Percentiles rank a stretch among this genome's conserved stretches.
Conservation (phyloP, 2,888 invertebrate genomes). For the Drymonia ruficornis region DNA sequence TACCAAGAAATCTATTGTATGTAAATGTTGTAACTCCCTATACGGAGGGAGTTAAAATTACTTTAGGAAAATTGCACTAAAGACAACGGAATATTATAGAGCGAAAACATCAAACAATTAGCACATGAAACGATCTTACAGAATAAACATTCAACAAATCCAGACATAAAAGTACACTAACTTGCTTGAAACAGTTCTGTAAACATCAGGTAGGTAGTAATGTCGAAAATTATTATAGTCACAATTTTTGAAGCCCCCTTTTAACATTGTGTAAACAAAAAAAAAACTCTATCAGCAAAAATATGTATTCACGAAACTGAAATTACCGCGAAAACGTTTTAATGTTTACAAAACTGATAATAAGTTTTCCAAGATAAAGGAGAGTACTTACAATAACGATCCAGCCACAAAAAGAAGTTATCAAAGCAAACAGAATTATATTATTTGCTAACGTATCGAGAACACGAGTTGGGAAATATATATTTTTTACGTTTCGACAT, state of each 20-base stretch:
- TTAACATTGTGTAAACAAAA: too few relatives aligned
- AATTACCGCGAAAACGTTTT: slow-evolving; percentile 25
- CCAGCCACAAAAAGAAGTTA: slow-evolving; percentile 23
- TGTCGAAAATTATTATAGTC: too few relatives aligned
- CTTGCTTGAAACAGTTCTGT: too few relatives aligned
- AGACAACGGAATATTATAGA: too few relatives aligned
- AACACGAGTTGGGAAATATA: slow-evolving; percentile 17
- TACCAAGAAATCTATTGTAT: slow-evolving; percentile 20
- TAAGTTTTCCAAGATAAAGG: slow-evolving; percentile 24
- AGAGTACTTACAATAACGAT: slow-evolving; percentile 30
- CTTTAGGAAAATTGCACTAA: too few relatives aligned
- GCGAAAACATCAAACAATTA: too few relatives aligned
- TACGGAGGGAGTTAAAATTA: background rate
- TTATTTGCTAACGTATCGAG: slow-evolving; percentile 27
- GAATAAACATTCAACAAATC: background rate
- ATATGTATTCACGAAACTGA: slow-evolving; percentile 4
- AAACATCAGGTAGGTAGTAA: too few relatives aligned
- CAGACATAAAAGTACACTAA: background rate
- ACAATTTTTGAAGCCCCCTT: too few relatives aligned
- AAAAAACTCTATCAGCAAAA: too few relatives aligned
- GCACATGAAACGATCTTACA: too few relatives aligned
- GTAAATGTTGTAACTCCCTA: slow-evolving; percentile 7
- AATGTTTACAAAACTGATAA: slow-evolving; percentile 39
- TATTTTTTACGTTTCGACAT: slow-evolving; percentile 11
- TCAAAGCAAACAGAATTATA: slow-evolving; percentile 30